Percentiles rank a stretch among this genome's conserved stretches.
Evolutionary conservation across 2,888 invertebrate genomes (phyloP).

Genomic region (Monopis laevigella): DNA sequence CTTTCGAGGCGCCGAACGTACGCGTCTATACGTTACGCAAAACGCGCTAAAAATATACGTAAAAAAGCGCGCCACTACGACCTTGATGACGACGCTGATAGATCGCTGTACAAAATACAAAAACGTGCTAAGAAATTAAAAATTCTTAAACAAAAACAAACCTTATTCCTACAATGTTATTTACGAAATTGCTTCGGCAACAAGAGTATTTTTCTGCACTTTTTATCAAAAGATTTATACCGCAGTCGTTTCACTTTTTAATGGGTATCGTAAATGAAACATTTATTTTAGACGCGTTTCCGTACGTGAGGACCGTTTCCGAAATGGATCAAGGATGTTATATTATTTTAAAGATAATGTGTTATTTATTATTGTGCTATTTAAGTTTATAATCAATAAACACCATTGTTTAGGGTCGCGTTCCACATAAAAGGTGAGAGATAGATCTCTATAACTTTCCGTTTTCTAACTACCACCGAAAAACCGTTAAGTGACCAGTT

Average conservation of each 20-base stretch:
- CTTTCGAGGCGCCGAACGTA: background rate
- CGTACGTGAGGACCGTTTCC: background rate
- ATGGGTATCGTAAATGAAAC: background rate
- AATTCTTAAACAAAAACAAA: background rate
- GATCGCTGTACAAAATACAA: slow-evolving; percentile 25
- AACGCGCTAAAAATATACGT: slow-evolving; percentile 33
- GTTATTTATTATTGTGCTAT: no score
- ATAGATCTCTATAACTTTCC: no score
- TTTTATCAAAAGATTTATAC: slow-evolving; percentile 4
- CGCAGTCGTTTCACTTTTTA: background rate
- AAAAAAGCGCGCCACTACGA: slow-evolving; percentile 25
- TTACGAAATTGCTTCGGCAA: no score
- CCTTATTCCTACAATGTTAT: background rate
- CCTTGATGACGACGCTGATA: slow-evolving; percentile 53
- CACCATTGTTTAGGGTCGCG: no score
- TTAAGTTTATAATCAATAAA: no score
- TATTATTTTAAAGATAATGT: no score
- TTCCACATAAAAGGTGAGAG: no score
- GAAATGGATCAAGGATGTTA: background rate
- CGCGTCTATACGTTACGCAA: slow-evolving; percentile 34
- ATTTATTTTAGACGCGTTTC: background rate
- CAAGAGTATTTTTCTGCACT: background rate
- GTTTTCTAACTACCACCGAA: no score
- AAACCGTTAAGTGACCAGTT: no score
- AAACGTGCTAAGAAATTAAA: background rate